Evolutionary conservation across 2,113 vertebrate species (phyloP).

Genomic region (Rostratula benghalensis): DNA sequence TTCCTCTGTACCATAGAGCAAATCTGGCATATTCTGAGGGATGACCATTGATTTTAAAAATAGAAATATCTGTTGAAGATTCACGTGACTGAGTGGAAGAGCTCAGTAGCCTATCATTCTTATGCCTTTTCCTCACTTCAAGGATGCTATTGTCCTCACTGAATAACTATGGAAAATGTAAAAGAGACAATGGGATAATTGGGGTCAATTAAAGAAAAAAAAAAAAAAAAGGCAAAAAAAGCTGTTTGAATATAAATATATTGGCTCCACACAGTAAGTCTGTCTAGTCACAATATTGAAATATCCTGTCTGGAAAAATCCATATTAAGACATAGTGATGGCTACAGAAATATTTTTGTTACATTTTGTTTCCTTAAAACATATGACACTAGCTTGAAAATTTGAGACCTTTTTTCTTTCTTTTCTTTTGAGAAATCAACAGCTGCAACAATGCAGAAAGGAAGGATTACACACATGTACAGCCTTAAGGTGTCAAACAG

Average conservation of each 20-base stretch:
- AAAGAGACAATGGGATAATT: slow-evolving; percentile 42
- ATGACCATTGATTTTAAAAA: slow-evolving; percentile 54
- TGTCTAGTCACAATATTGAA: slow-evolving; percentile 6
- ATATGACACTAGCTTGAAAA: neutral
- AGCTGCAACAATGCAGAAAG: neutral
- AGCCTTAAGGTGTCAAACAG: slow-evolving; percentile 63
- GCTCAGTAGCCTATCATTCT: slow-evolving; percentile 13
- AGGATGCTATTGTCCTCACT: slow-evolving; percentile 54
- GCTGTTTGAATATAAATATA: neutral
- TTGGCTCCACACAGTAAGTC: neutral
- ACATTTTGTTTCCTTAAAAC: neutral
- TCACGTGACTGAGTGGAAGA: slow-evolving; percentile 20
- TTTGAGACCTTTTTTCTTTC: neutral
- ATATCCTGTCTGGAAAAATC: neutral
- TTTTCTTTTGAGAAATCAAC: slow-evolving; percentile 9
- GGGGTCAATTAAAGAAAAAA: neutral
- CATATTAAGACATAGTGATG: neutral
- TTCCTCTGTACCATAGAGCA: slow-evolving; percentile 14
- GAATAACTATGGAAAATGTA: slow-evolving; percentile 29
- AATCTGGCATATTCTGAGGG: neutral
- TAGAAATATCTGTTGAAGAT: slow-evolving; percentile 29
- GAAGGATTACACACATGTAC: neutral
- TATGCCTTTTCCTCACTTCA: slow-evolving; percentile 11
- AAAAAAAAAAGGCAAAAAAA: neutral
- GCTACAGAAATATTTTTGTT: neutral